phyloP scores from a whole-genome alignment of 1,140 invertebrate species.

The Bombus impatiens region DNA sequence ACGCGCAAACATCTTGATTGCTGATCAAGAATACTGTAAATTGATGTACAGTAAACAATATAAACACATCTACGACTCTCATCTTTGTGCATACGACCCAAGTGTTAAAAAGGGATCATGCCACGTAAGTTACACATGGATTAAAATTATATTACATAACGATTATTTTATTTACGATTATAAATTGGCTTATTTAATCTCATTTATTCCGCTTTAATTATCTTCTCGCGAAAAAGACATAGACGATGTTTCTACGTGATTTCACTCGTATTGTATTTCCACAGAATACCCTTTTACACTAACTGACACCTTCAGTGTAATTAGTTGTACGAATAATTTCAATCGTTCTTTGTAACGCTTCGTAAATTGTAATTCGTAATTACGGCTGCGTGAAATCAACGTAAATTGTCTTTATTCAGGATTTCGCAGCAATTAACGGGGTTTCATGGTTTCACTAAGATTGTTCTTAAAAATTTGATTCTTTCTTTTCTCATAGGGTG shows the following conservation, averaged over 20 bases:
- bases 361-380: too few relatives aligned
- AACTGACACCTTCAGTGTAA: too few relatives aligned
- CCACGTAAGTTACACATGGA: constrained; percentile 45
- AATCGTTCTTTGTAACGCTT: too few relatives aligned
- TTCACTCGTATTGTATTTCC: background rate
- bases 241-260: background rate
- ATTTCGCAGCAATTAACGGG: too few relatives aligned
- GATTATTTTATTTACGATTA: background rate
- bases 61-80: constrained; percentile 42
- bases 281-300: too few relatives aligned
- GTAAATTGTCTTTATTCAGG: too few relatives aligned
- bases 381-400: too few relatives aligned
- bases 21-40: constrained; percentile 49
- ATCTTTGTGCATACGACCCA: constrained; percentile 64
- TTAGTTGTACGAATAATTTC: too few relatives aligned
- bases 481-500: constrained; percentile 75
- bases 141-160: background rate
- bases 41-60: background rate
- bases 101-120: constrained; percentile 52
- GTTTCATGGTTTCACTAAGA: background rate
- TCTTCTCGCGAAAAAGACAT: background rate
- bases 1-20: constrained; percentile 56
- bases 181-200: too few relatives aligned
- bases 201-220: background rate
- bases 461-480: background rate